These are phyloP conservation scores for Agrotis segetum DNA, from an alignment of 2,888 invertebrate species.

Conservation along the genomic window DNA sequence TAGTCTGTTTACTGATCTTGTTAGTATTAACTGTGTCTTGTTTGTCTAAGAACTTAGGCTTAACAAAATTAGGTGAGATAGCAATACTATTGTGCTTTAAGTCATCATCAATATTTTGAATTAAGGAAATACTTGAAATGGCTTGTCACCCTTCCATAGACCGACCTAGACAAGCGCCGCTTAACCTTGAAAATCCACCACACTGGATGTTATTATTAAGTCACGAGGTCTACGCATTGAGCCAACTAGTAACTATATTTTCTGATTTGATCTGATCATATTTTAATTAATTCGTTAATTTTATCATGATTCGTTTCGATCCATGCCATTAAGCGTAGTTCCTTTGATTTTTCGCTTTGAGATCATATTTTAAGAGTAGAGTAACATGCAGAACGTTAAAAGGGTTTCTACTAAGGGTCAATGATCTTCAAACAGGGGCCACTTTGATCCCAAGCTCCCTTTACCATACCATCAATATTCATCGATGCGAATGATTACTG, in stretches of 20 bases:
- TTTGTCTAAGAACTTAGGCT: constrained; percentile 4
- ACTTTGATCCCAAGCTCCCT: constrained; percentile 40
- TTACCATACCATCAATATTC: constrained; percentile 49
- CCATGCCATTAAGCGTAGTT: background rate
- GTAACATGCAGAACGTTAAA: constrained; percentile 14
- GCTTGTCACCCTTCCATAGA: too few relatives aligned
- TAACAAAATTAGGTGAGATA: background rate
- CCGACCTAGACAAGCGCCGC: too few relatives aligned
- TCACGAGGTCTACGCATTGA: background rate
- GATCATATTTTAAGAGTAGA: constrained; percentile 17
- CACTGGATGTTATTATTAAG: too few relatives aligned
- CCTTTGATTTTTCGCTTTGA: constrained; percentile 6
- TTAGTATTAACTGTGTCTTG: constrained; percentile 19
- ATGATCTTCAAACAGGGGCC: constrained; percentile 34
- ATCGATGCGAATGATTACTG: constrained; percentile 42
- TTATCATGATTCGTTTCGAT: background rate
- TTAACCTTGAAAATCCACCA: too few relatives aligned
- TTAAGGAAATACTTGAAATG: too few relatives aligned
- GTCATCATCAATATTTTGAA: background rate
- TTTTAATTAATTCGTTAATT: too few relatives aligned
- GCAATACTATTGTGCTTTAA: background rate
- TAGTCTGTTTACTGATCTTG: constrained; percentile 24
- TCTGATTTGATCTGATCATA: too few relatives aligned
- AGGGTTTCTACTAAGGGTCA: constrained; percentile 34
- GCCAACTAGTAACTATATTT: background rate